Conservation (phyloP, 1,140 invertebrate genomes). For the Ladona fulva region DNA sequence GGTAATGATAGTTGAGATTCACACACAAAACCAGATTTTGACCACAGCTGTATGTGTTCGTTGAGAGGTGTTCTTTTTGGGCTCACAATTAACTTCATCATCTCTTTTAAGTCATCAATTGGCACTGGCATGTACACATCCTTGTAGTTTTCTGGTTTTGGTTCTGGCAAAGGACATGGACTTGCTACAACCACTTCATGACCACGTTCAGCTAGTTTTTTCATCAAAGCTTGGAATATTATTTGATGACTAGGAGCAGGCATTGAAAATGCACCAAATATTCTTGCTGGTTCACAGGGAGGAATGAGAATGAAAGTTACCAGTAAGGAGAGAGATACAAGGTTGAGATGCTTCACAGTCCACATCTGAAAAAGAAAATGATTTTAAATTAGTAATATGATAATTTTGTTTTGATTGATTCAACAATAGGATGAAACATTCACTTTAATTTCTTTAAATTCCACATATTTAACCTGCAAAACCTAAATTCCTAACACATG, state of each 20-base stretch:
- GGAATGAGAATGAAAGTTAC: no score
- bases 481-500: no score
- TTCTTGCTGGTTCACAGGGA: conserved; percentile 19
- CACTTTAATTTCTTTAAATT: no score
- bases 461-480: no score
- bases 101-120: background rate
- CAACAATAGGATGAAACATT: no score
- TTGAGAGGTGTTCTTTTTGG: background rate
- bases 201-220: conserved; percentile 33
- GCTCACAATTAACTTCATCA: background rate
- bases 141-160: conserved; percentile 26
- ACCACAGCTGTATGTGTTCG: background rate
- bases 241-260: conserved; percentile 35
- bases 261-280: conserved; percentile 33
- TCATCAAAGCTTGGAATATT: conserved; percentile 32
- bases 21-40: background rate
- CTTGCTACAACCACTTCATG: conserved; percentile 37
- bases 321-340: no score
- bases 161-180: conserved; percentile 33
- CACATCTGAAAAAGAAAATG: no score
- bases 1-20: background rate
- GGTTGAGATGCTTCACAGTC: no score
- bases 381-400: no score
- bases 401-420: no score
- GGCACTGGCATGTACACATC: conserved; percentile 15